Base-by-base conservation (phyloP, 1,140 invertebrate species). In the Cotesia glomerata region DNA sequence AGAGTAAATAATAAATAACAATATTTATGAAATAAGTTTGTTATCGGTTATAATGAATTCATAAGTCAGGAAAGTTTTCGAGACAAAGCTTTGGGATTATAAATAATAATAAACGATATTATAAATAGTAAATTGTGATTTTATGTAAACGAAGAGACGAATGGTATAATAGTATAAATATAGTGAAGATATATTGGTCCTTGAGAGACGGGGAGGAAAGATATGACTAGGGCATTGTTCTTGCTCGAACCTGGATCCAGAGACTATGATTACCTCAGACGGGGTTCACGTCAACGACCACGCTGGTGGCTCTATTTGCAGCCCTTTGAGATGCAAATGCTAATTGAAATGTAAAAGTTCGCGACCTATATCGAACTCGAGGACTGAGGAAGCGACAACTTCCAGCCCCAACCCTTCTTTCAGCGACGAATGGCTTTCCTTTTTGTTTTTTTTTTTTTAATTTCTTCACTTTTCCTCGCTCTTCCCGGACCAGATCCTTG, bases 281-380 rank as follows among this genome's bases (percentile, higher is more conserved):
- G 39, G 11, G 7, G 39, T 45, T 45, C 7, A 45, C 39, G 39
- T 45, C 67, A 62, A 61, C 18, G 61, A 66, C 39, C 45, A 45
- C 74, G 52, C 36, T 65, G 69, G 71, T 69, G 61, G 35, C 71
- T 70, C 64, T 49, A 66, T 73, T 75, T 71, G 34, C 71, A 75
- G 72, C 72, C 74, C 74, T 77, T 77, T 77, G 76, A 77, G 67
- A 77, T 77, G 76, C 74, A 77, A 77, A 77, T 77, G 76, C 74
- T 77, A 77, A 77, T 77, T 77, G 76, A 77, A 75, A 77, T 75
- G 76, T 74, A 74, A 77, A 77, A 77, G 69, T 77, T 74, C 59
- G 69, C 72, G 76, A 75, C 76, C 76, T 75, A 75, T 77, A 77
- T 77, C 61, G 75, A 39, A 62, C 59, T 45, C 39, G 7, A 11